phyloP scores from a whole-genome alignment of 1,140 invertebrate species.

The Euura lappo region DNA sequence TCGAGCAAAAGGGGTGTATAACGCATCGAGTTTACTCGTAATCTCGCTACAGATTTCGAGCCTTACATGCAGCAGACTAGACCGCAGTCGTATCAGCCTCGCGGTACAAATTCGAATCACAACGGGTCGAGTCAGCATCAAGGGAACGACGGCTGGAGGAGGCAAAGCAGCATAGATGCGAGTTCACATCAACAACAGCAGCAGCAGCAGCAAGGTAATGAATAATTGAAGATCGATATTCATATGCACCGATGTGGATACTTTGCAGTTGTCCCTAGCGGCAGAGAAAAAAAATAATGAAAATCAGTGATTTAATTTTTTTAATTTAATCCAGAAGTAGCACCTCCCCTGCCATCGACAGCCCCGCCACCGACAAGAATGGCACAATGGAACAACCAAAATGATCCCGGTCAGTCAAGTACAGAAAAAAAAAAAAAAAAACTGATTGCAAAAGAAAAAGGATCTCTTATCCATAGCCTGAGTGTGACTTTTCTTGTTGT shows the following conservation, averaged over 20 bases:
- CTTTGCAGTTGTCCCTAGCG: too few species aligned
- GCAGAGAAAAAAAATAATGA: background rate
- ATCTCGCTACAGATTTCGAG: slow-evolving; percentile 41
- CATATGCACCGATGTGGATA: too few species aligned
- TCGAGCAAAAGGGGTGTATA: too few species aligned
- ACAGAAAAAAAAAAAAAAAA: background rate
- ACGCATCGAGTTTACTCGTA: background rate
- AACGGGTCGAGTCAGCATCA: slow-evolving; percentile 55
- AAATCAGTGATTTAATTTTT: background rate
- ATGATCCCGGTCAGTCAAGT: slow-evolving; percentile 53
- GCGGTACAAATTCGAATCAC: slow-evolving; percentile 48
- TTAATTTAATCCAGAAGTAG: slow-evolving; percentile 48
- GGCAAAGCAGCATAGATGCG: slow-evolving; percentile 45
- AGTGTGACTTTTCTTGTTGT: background rate
- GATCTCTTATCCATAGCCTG: background rate
- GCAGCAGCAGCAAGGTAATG: slow-evolving; percentile 47
- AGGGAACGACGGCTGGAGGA: slow-evolving; percentile 49
- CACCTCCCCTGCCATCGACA: slow-evolving; percentile 56
- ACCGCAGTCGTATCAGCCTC: slow-evolving; percentile 50
- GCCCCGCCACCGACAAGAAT: slow-evolving; percentile 54
- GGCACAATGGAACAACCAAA: slow-evolving; percentile 49
- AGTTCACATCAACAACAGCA: slow-evolving; percentile 27
- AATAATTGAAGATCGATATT: background rate
- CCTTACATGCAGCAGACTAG: slow-evolving; percentile 41
- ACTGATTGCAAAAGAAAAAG: background rate